phyloP scores from a whole-genome alignment of 2,888 invertebrate species.

The Imbricaverruca yamaguchii region DNA sequence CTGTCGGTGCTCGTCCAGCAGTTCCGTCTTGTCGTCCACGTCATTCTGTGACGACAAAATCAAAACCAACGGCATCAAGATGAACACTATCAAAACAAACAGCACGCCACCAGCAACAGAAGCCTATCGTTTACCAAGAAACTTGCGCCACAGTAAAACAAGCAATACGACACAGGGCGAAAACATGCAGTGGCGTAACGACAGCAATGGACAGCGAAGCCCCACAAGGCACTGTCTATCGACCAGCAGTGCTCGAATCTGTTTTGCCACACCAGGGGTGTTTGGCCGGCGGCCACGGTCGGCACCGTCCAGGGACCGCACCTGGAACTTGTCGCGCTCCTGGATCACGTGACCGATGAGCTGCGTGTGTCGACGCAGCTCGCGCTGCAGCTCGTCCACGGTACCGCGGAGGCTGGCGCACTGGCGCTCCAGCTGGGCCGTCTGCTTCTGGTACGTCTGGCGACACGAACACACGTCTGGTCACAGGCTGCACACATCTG shows the following conservation, averaged over 20 bases:
- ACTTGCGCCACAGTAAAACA: too few species aligned
- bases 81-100: too few species aligned
- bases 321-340: conserved; percentile 21
- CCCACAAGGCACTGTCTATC: too few species aligned
- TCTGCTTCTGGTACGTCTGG: neutral
- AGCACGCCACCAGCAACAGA: too few species aligned
- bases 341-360: conserved; percentile 7
- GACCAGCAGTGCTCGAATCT: too few species aligned
- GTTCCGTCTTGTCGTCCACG: conserved; percentile 31
- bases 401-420: conserved; percentile 17
- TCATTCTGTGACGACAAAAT: conserved; percentile 26
- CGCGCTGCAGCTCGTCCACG: conserved; percentile 21
- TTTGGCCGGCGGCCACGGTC: too few species aligned
- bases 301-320: neutral
- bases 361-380: conserved; percentile 9
- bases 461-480: neutral
- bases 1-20: conserved; percentile 27
- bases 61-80: too few species aligned
- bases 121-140: too few species aligned
- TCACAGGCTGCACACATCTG: neutral
- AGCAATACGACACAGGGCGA: too few species aligned
- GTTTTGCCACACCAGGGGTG: too few species aligned
- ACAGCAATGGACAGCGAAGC: too few species aligned
- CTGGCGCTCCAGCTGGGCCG: neutral
- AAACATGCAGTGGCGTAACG: too few species aligned